Base-by-base conservation (phyloP, 2,888 invertebrate species). In the Conistra vaccinii region DNA sequence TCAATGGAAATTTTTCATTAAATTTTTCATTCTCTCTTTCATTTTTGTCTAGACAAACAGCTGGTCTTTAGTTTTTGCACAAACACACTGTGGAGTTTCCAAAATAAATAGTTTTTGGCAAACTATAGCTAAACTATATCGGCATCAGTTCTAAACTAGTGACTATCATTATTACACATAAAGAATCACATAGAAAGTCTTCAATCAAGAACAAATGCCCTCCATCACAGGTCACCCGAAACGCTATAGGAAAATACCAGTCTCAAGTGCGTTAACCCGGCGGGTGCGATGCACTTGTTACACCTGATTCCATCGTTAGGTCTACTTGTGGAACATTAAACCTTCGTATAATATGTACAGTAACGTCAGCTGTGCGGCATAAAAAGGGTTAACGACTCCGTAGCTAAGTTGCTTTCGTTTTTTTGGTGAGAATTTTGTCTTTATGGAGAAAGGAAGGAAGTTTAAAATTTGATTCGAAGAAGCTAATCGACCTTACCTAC, bases 221-320 rank as follows among this genome's bases (percentile, higher is more conserved):
- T 81, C 85, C 88, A 80, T 58, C 12, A 20, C 51, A 88, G 84
- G 86, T 87, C 80, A 88, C 88, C 87, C 85, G 72, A 87, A 88
- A 77, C 78, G 71, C 62, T 87, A 87, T 89, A 85, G 89, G 89
- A 88, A 90, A 91, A 88, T 88, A 85, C 87, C 82, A 87, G 87
- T 75, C 58, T 57, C 62, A 81, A 89, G 94, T 90, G 87, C 94
- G 89, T 90, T 93, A 87, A 93, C 92, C 94, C 87, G 70, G 72
- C 75, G 90, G 88, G 94, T 91, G 89, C 94, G 90, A 91, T 92
- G 94, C 92, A 92, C 94, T 90, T 89, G 86, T 85, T 76, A 80
- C 90, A 92, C 92, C 88, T 91, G 90, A 90, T 89, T 85, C 87
- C 86, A 86, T 88, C 86, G 86, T 78, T 85, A 87, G 76, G 83